Conservation (phyloP, 2,113 vertebrate species). For the Charina bottae region DNA sequence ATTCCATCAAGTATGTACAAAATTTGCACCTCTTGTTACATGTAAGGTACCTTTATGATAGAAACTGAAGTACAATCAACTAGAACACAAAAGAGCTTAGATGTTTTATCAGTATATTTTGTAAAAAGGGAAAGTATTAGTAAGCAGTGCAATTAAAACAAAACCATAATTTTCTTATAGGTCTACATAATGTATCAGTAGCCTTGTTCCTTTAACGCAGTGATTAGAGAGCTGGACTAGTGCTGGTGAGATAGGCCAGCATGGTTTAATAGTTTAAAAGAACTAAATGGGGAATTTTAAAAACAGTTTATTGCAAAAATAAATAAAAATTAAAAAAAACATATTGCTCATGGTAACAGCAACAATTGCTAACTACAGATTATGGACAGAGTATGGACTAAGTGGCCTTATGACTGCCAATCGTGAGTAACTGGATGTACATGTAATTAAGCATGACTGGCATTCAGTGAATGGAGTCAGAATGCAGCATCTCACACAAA, state of each 20-base stretch:
- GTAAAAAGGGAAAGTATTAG: neutral
- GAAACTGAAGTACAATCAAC: neutral
- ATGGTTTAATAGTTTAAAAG: neutral
- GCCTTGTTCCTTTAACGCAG: neutral
- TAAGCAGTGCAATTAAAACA: neutral
- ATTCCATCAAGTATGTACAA: neutral
- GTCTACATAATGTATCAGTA: neutral
- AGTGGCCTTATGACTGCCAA: fast-evolving
- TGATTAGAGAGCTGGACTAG: neutral
- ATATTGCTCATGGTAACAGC: neutral
- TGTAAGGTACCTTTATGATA: neutral
- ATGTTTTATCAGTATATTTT: neutral
- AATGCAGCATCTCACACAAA: neutral
- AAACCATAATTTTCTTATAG: neutral
- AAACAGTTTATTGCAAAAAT: fast-evolving
- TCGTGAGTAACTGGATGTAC: neutral
- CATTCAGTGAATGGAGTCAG: neutral
- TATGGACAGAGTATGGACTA: neutral
- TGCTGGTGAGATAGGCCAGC: neutral
- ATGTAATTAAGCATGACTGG: fast-evolving
- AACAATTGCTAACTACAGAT: neutral
- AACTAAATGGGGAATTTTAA: neutral
- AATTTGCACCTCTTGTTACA: neutral
- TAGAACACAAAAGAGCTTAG: neutral
- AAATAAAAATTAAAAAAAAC: neutral